Conservation (phyloP, 2,888 invertebrate species). For the Ophonus ardosiacus region DNA sequence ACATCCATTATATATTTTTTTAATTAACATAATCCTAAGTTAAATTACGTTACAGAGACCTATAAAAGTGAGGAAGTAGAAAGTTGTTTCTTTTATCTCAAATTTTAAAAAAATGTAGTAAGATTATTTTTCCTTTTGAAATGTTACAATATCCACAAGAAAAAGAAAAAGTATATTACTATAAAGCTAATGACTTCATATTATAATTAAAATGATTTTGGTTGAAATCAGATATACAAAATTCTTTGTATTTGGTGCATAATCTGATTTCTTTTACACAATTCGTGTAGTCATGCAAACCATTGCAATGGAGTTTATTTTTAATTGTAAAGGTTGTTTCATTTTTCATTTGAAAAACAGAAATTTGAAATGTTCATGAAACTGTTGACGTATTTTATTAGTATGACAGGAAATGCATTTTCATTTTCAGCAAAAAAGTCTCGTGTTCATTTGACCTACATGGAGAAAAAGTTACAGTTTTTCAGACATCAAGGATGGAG, state of each 20-base stretch:
- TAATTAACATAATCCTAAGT: no score
- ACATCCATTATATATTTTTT: no score
- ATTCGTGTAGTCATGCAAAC: slow-evolving; percentile 2
- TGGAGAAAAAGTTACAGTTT: slow-evolving; percentile 15
- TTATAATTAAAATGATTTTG: no score
- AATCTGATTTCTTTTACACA: slow-evolving; percentile 41
- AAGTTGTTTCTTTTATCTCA: no score
- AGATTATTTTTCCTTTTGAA: no score
- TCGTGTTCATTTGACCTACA: slow-evolving; percentile 28
- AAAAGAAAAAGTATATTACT: no score
- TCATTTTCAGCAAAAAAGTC: slow-evolving; percentile 31
- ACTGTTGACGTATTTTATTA: slow-evolving; percentile 53
- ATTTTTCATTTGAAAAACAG: slow-evolving; percentile 22
- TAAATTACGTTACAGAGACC: no score
- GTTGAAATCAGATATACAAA: no score
- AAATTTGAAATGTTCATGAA: slow-evolving; percentile 46
- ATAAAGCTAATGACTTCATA: no score
- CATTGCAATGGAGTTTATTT: slow-evolving; percentile 34
- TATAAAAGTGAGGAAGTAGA: no score
- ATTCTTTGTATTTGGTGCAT: slow-evolving; percentile 49
- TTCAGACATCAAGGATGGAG: not conserved
- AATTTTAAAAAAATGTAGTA: no score
- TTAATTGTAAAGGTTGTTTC: slow-evolving; percentile 16
- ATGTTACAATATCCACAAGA: no score
- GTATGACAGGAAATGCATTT: slow-evolving; percentile 17